Evolutionary conservation across 2,888 invertebrate species (phyloP), one percentile per base, ranked within the genome.

Genomic region (Thysanoteuthis rhombus): DNA sequence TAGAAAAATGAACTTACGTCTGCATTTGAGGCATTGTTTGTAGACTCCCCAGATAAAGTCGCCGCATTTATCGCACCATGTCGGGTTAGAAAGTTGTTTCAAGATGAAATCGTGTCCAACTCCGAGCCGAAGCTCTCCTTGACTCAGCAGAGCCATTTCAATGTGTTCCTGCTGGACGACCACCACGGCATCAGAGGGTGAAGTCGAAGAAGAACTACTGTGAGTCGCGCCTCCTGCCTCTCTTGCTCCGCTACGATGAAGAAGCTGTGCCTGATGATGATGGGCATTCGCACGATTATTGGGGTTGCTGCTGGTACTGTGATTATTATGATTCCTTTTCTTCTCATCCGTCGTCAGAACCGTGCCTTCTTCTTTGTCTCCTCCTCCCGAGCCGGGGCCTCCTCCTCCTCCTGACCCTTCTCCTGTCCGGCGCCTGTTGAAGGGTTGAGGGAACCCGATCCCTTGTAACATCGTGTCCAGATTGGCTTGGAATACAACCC

Each of bases 61-160:
- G 12, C 97, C 97, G 95, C 97, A 97, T 93, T 97, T 97, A 95
- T 97, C 97, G 95, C 97, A 97, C 97, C 97, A 97, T 0, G 97
- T 97, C 12, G 97, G 97, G 93, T 96, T 96, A 28, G 95, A 94
- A 94, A 96, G 94, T 94, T 96, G 96, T 90, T 95, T 95, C 2
- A 95, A 95, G 40, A 94, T 93, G 93, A 96, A 96, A 93, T 96
- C 95, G 93, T 96, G 96, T 47, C 96, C 96, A 42, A 94, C 94
- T 28, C 95, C 94, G 52, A 93, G 89, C 58, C 94, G 94, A 1
- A 94, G 90, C 28, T 90, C 94, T 91, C 94, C 92, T 32, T 94
- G 95, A 45, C 95, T 95, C 94, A 96, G 95, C 90, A 95, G 95
- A 25, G 96, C 95, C 96, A 96, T 96, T 94, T 96, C 96, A 93